Base-by-base conservation (phyloP, 2,888 invertebrate species). In the Hydroisotoma schaefferi region DNA sequence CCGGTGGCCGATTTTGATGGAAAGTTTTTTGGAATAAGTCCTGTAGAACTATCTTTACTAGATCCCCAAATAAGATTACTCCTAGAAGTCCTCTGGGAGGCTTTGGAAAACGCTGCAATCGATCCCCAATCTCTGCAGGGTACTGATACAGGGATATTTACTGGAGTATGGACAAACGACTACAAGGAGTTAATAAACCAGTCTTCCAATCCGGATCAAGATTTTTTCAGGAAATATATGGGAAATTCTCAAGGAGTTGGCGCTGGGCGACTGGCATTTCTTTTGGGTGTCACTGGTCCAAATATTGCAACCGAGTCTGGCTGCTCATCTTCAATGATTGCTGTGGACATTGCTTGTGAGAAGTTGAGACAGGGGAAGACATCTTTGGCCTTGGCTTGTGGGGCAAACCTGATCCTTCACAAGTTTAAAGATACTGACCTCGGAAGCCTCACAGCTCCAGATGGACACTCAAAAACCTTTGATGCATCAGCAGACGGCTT, bases 11-110 rank as follows among this genome's bases (percentile, higher is more conserved):
- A 83, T 69, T 92, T 93, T 77, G 93, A 93, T 76, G 88, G 90
- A 29, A 85, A 88, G 28, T 92, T 90, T 77, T 93, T 93, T 78
- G 89, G 90, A 52, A 90, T 93, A 44, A 90, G 91, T 78, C 87
- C 88, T 18, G 92, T 92, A 78, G 92, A 92, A 76, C 91, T 92
- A n/a, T 83, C 89, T 74, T 86, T 87, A 57, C 91, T 94, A 87
- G 93, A 95, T 77, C 93, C 94, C 6, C 90, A 93, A 77, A 81
- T 95, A 70, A 82, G 94, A 67, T 82, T 94, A 77, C 79, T 97
- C 69, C 82, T 98, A 51, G 98, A 94, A 80, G 78, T 87, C 37
- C 90, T 93, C 15, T 87, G 93, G 78, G 95, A 97, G 79, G 87
- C 89, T 18, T 33, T 59, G 18, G 59, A 59, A 26, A 49, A 59